Evolutionary conservation across 2,113 vertebrate species (phyloP).

Genomic region (Prietella phreatophila): DNA sequence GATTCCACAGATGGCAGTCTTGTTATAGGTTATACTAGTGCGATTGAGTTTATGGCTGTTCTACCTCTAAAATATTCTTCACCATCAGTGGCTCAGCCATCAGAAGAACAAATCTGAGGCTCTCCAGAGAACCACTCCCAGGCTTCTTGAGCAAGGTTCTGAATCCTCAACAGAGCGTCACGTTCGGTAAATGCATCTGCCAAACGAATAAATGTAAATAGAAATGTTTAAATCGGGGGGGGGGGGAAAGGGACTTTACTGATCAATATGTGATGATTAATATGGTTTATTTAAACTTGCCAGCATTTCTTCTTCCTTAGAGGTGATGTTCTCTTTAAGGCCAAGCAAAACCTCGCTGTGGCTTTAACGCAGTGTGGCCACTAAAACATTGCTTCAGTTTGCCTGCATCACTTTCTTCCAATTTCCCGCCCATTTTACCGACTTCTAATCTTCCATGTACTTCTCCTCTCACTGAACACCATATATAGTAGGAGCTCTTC

Average conservation of each 20-base stretch:
- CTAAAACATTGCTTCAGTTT: constrained; percentile 4
- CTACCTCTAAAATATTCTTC: constrained; percentile 36
- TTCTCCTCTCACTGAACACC: background rate
- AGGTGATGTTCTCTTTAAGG: background rate
- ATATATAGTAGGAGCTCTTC: background rate
- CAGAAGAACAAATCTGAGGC: background rate
- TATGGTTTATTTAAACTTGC: constrained; percentile 29
- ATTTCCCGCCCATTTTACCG: background rate
- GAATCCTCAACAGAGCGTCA: background rate
- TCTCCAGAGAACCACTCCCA: background rate
- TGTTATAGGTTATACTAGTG: background rate
- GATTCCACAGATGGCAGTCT: background rate
- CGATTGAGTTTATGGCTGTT: constrained; percentile 26
- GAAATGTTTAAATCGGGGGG: background rate
- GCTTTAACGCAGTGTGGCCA: constrained; percentile 1
- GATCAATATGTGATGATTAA: background rate
- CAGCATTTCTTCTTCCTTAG: constrained; percentile 21
- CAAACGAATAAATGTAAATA: background rate
- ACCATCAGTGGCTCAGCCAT: background rate
- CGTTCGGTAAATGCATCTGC: background rate
- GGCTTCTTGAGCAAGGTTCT: background rate
- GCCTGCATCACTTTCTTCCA: background rate
- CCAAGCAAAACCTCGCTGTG: background rate
- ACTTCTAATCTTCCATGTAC: background rate
- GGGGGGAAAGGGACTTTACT: background rate